Percentiles rank a stretch among this genome's conserved stretches.
Evolutionary conservation across 2,888 invertebrate species (phyloP).

Genomic region (Drosophila macrospina): DNA sequence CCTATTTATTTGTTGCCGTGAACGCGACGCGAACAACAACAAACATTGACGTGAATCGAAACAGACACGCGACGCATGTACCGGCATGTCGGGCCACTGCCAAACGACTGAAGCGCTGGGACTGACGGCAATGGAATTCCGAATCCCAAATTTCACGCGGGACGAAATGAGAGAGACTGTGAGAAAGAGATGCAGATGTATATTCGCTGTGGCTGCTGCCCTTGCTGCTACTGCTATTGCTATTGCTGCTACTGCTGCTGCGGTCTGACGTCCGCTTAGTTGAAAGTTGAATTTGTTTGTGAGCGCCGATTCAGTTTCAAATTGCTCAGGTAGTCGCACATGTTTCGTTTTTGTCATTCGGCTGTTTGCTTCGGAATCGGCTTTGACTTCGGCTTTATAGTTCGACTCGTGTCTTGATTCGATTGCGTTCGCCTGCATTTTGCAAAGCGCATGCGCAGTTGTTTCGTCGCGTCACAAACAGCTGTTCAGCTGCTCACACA

Average conservation of each 20-base stretch:
- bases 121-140: constrained; percentile 53
- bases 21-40: constrained; percentile 44
- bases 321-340: constrained; percentile 63
- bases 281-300: constrained; percentile 73
- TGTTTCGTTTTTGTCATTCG: constrained; percentile 28
- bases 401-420: constrained; percentile 27
- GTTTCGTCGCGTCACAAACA: constrained; percentile 64
- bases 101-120: constrained; percentile 68
- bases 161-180: constrained; percentile 32
- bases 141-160: constrained; percentile 41
- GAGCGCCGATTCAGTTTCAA: constrained; percentile 56
- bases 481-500: constrained; percentile 63
- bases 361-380: constrained; percentile 24
- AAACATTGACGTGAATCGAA: constrained; percentile 15
- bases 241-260: constrained; percentile 25
- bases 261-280: constrained; percentile 69
- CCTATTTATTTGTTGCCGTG: constrained; percentile 35
- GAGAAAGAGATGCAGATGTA: not conserved
- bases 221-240: constrained; percentile 12
- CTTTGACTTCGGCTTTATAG: constrained; percentile 22
- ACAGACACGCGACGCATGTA: constrained; percentile 57
- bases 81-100: constrained; percentile 76
- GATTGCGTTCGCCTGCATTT: constrained; percentile 60
- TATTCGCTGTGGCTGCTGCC: too few species aligned
- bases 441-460: constrained; percentile 69